Base-by-base conservation (phyloP, 2,113 vertebrate species). In the Acanthisitta chloris region DNA sequence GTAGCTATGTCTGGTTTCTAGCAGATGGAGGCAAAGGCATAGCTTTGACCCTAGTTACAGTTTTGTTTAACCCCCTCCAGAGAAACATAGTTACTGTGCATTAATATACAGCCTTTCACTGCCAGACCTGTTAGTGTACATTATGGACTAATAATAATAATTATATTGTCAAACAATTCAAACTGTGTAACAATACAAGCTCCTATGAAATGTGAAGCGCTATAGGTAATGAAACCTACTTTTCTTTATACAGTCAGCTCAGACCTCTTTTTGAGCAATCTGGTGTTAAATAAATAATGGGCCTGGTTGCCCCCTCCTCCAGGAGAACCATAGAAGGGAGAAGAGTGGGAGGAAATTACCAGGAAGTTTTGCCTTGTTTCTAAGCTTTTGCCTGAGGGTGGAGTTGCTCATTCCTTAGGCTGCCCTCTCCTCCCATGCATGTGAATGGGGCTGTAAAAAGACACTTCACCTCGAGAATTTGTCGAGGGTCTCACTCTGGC, bases 121-220 rank as follows among this genome's bases (percentile, higher is more conserved):
- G 28, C 78, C 90, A 96, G 92, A 95, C 86, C 93, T 96, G 94
- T 83, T 96, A 96, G 96, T 96, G 96, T 97, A 97, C 84, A 80
- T 96, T 94, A 94, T 95, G 84, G 88, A 94, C 85, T 97, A 97
- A 97, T 97, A 95, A 97, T 85, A 93, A 91, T 96, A 96, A 96
- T 96, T 96, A 97, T 96, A 90, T 46, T 96, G 93, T 97, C 94
- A 97, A 96, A 96, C 91, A 96, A 87, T 89, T 97, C 95, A 96
- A 93, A 96, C 82, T 52, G 80, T 34, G 40, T 90, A 97, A 96
- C 91, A 96, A 96, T 96, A 81, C 79, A 94, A 92, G 49, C 58
- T 95, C 52, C 85, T 95, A 79, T 88, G 88, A 96, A 97, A 97
- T 69, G 86, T 64, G 71, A 95, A 81, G 94, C 42, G 0, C 87